Conservation (phyloP, 1,140 invertebrate genomes). For the Drosophila pruinosa region DNA sequence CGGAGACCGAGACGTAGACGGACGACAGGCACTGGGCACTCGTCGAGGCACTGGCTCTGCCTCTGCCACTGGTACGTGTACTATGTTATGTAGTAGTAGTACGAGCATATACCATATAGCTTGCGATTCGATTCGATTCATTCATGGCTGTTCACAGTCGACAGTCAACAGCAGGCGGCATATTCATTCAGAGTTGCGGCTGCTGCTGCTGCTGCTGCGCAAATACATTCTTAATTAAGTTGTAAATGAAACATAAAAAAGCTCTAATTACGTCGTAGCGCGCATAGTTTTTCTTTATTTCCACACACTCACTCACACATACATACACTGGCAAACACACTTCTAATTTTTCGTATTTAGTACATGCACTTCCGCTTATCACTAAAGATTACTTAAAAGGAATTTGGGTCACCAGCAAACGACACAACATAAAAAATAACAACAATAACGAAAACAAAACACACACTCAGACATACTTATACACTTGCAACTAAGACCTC, state of each 20-base stretch:
- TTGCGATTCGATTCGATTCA: slow-evolving; percentile 29
- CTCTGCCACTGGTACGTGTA: background rate
- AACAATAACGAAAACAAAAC: slow-evolving; percentile 18
- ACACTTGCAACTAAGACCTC: background rate
- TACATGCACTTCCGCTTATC: slow-evolving; percentile 72
- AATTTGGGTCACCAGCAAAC: slow-evolving; percentile 61
- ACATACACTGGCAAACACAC: slow-evolving; percentile 2
- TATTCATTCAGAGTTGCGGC: slow-evolving; percentile 31
- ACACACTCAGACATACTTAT: background rate
- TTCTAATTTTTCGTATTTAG: slow-evolving; percentile 58
- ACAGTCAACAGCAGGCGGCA: slow-evolving; percentile 17
- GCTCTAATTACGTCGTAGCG: slow-evolving; percentile 65
- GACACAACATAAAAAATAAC: slow-evolving; percentile 26
- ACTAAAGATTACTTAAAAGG: slow-evolving; percentile 57
- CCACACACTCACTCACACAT: slow-evolving; percentile 13
- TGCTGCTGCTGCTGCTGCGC: slow-evolving; percentile 48
- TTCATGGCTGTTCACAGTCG: no score
- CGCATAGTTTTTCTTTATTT: slow-evolving; percentile 41
- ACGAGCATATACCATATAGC: background rate
- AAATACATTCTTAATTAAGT: slow-evolving; percentile 75
- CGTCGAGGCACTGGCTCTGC: background rate
- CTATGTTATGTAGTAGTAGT: background rate
- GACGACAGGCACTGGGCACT: background rate
- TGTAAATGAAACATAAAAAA: slow-evolving; percentile 71
- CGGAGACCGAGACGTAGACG: no score